These are phyloP conservation scores for Zophobas atratus DNA, from an alignment of 1,140 invertebrate species.

Conservation along the genomic window DNA sequence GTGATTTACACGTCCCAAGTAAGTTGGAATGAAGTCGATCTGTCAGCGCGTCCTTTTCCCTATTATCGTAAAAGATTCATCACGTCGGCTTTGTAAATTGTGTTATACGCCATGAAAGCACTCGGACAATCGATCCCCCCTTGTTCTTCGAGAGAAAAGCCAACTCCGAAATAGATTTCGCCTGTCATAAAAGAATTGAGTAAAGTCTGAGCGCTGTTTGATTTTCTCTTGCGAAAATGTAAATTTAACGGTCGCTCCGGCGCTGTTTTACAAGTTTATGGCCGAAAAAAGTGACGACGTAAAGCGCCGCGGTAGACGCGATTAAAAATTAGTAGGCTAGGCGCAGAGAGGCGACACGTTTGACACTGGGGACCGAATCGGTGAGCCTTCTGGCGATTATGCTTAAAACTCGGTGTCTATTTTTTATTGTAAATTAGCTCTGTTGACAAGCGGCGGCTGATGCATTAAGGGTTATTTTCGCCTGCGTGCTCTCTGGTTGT, in stretches of 20 bases:
- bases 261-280: not conserved
- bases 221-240: slow-evolving; percentile 34
- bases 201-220: slow-evolving; percentile 14
- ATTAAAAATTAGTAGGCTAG: not conserved
- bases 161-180: slow-evolving; percentile 1
- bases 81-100: not conserved
- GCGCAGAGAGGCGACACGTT: not conserved
- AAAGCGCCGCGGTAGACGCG: not conserved
- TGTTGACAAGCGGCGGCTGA: too few species aligned
- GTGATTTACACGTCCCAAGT: not conserved
- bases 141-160: not conserved
- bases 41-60: not conserved
- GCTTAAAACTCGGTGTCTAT: too few species aligned
- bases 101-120: not conserved
- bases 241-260: not conserved
- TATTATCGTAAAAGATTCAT: slow-evolving; percentile 2
- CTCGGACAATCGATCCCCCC: not conserved
- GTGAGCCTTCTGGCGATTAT: not conserved
- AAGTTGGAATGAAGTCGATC: not conserved
- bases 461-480: too few species aligned
- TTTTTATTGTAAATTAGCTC: too few species aligned
- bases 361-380: not conserved
- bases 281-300: not conserved
- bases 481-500: too few species aligned
- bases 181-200: slow-evolving; percentile 9